Percentiles rank a stretch among this genome's conserved stretches.
Conservation (phyloP, 2,797 vertebrate genomes). For the Spinus pinus region DNA sequence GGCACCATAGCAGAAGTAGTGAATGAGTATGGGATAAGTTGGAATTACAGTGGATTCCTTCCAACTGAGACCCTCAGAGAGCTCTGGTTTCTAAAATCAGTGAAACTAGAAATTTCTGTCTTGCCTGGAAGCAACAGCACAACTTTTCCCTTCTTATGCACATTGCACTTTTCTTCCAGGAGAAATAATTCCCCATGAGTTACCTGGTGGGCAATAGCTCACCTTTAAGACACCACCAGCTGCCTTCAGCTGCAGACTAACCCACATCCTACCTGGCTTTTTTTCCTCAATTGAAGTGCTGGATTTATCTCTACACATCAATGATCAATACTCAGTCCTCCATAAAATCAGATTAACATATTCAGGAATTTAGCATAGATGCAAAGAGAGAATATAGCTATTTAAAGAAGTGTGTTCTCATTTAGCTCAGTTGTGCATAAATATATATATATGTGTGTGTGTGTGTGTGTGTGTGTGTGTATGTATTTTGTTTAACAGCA, state of each 20-base stretch:
- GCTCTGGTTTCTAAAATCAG: not conserved
- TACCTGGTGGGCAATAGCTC: not conserved
- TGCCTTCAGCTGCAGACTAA: not conserved
- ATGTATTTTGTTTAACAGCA: not conserved
- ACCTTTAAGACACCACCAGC: not conserved
- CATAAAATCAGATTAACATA: not conserved
- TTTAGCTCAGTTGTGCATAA: not conserved
- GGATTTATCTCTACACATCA: not conserved
- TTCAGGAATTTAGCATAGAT: not conserved
- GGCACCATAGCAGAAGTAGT: not conserved
- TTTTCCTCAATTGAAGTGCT: not conserved
- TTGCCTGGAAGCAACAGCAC: not conserved
- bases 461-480: no score
- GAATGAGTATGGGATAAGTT: not conserved
- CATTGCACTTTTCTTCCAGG: not conserved
- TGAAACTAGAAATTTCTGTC: not conserved
- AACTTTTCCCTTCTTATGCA: not conserved
- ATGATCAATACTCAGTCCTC: not conserved
- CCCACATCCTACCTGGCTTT: not conserved
- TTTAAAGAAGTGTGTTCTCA: not conserved
- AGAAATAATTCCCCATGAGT: not conserved
- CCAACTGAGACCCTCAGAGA: not conserved
- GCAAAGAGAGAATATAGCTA: not conserved
- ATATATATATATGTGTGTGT: not conserved
- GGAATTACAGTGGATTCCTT: not conserved